phyloP scores from a whole-genome alignment of 2,797 vertebrate genomes.

The Tokudaia tokunoshimensis region DNA sequence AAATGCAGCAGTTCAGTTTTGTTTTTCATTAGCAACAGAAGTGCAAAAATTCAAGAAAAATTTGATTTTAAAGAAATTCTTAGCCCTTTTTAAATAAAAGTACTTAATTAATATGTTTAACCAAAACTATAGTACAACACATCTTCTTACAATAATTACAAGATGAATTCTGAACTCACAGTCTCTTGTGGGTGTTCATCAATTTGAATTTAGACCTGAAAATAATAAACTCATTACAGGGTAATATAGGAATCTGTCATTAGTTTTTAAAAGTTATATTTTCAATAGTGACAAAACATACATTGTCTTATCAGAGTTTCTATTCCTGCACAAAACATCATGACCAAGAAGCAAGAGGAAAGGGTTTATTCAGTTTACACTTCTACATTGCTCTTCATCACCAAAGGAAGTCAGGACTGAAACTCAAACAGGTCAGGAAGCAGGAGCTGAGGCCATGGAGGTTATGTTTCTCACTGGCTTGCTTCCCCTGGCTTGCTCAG shows the following conservation, averaged over 20 bases:
- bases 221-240: neutral
- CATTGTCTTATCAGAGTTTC: too few species aligned
- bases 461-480: too few species aligned
- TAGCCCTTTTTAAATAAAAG: constrained; percentile 48
- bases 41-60: constrained; percentile 22
- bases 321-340: too few species aligned
- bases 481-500: too few species aligned
- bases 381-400: too few species aligned
- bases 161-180: neutral
- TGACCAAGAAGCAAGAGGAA: too few species aligned
- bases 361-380: too few species aligned
- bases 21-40: neutral
- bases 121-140: constrained; percentile 18
- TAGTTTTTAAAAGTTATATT: neutral
- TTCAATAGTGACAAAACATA: constrained; percentile 1
- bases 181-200: neutral
- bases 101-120: constrained; percentile 37
- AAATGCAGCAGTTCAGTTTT: neutral
- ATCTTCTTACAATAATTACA: constrained; percentile 35
- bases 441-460: too few species aligned
- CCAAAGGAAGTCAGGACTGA: too few species aligned
- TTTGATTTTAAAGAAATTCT: constrained; percentile 18
- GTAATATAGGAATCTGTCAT: neutral
- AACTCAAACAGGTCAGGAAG: too few species aligned
- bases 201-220: constrained; percentile 46